Evolutionary conservation across 2,113 vertebrate genomes (phyloP), one percentile per base, ranked within the genome.

Genomic region (Petromus typicus): DNA sequence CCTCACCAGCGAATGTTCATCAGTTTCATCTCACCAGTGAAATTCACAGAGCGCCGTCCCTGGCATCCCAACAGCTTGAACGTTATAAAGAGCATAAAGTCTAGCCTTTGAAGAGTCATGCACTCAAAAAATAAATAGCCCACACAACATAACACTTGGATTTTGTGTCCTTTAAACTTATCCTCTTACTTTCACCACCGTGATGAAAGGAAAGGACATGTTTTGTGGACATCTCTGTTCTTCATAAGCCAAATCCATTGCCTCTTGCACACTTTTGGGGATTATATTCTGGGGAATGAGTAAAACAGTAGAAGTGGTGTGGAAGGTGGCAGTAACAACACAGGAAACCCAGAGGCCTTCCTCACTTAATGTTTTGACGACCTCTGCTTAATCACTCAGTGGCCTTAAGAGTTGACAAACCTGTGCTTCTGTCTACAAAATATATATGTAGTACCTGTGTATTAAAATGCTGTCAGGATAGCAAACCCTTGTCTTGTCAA

Each of bases 71-170:
- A 48, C n/a, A 56, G 5, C 43, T 80, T 51, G 76, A 34, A 10
- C 32, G 30, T 89, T 86, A 86, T 69, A 86, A 89, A 86, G 40
- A 83, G 57, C 51, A 43, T 25, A 43, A 48, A n/a, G 2, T 37
- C 76, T n/a, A 48, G 34, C 63, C 79, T 79, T 83, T 83, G 25
- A 75, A 93, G 82, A 37, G 32, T 67, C 30, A 5, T 75, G 20
- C 22, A 27, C 71, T 93, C 57, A 86, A 51, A 90, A 81, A 90
- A 59, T 63, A 93, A 91, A 83, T 73, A 67, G 9, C 56, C 40
- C 82, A 37, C 16, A 1, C 34, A 56, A 25, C 40, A 4, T 71
- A 51, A 43, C 64, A n/a, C 3, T 6, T 16, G 12, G 11, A 43
- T 11, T 7, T 88, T 66, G 54, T 40, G 25, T 71, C 73, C 67